Base-by-base conservation (phyloP, 1,140 invertebrate species). In the Pseudomyrmex gracilis region DNA sequence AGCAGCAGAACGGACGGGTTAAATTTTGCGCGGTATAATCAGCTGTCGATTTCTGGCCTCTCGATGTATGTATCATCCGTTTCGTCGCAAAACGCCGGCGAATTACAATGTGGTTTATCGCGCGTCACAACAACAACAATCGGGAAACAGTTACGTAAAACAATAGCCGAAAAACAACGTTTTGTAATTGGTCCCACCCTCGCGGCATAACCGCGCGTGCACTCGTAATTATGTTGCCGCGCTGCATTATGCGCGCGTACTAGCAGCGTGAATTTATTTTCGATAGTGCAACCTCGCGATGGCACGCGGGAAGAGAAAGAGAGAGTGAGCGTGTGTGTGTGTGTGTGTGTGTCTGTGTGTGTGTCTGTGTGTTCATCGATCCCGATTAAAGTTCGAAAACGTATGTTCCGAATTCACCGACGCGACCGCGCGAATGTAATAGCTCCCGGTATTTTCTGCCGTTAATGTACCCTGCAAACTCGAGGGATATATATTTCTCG, bases 301-400 rank as follows among this genome's bases (percentile, higher is more conserved):
- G 22, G 45, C 73, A 24, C 47, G 43, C 70, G n/a, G 60, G 4
- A 22, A 7, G 63, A 47, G 74, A 58, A 5, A 34, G 34, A 34
- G 34, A 34, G 24, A n/a, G n/a, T n/a, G n/a, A n/a, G n/a, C n/a
- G n/a, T 34, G 24, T 4, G 24, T 34, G 24, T 34, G 24, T 34
- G 34, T 34, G 34, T 34, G 34, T 34, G 34, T 4, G 64, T 60
- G n/a, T n/a, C n/a, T 34, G 24, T 4, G 24, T 34, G 24, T 34
- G 24, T 34, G 34, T 34, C 4, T 34, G 34, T 34, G 34, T 4
- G 64, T 60, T 80, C 53, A 80, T 80, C 66, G 76, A 71, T 80
- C 45, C 43, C 53, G 76, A 80, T 80, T 80, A 80, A 80, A 80
- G 76, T 80, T 80, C 66, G 67, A 34, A 80, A 80, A 80, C 76